Base-by-base conservation (phyloP, 2,113 vertebrate species). In the Arizona elegans region DNA sequence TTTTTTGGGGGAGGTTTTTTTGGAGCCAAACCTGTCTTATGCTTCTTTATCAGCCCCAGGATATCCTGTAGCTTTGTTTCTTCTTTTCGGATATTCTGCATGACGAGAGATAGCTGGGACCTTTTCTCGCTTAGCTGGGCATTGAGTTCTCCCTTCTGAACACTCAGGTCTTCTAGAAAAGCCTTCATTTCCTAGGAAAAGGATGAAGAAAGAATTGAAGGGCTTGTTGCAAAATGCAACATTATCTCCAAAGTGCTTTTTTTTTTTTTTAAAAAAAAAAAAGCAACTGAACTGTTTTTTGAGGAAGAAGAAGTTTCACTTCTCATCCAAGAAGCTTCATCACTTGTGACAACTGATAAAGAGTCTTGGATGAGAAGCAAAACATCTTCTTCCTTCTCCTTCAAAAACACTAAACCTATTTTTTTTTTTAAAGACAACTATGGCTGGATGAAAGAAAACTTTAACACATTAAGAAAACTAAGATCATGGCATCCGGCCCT, bases 131-230 rank as follows among this genome's bases (percentile, higher is more conserved):
- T 97, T 23, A 98, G 94, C 91, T 98, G 98, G 26, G 96, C 96
- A 90, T 97, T 98, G 93, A 98, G 95, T 91, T 98, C 98, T 94
- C 97, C 96, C 95, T 97, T 98, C 95, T 98, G 98, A 94, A 93
- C 94, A 92, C 95, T 96, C 92, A 99, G 96, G 88, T 98, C 96
- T 94, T 97, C 98, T 65, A 98, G 91, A 93, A 98, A 94, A 19
- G 92, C 95, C 87, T 97, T 98, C 88, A 98, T 94, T 96, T 98
- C 98, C 98, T 98, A 90, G 92, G 85, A 89, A 94, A 95, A 38
- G n/a, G 86, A 62, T 55, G 70, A 53, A 86, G 43, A 29, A 3
- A 47, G 19, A 21, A 12, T 2, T 1, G 3, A 29, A 89, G 26
- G 19, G 55, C 4, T 62, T 52, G 2, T 2, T 24, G n/a, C 21